Conservation (phyloP, 1,140 invertebrate species). For the Neuroterus valhalla region DNA sequence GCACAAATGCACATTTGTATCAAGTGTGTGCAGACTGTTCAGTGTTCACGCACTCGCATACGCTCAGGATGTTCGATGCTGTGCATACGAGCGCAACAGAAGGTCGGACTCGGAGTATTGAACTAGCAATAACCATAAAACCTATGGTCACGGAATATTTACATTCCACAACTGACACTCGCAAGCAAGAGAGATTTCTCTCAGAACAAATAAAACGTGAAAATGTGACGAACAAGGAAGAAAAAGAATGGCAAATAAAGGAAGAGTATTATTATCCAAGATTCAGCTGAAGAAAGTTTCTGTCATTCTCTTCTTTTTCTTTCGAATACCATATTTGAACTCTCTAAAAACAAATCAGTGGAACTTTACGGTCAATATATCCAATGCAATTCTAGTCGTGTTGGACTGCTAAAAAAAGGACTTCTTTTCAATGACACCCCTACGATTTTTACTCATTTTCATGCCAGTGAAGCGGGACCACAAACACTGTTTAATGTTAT, state of each 20-base stretch:
- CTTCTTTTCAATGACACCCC: too few relatives aligned
- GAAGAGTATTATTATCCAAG: background rate
- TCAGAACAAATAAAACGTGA: constrained; percentile 24
- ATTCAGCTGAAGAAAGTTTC: background rate
- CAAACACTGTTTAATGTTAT: too few relatives aligned
- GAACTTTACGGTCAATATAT: too few relatives aligned
- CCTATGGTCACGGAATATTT: constrained; percentile 60
- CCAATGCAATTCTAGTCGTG: too few relatives aligned
- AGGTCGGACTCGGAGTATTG: background rate
- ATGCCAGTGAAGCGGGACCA: too few relatives aligned
- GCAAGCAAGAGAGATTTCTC: constrained; percentile 38
- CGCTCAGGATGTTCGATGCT: background rate
- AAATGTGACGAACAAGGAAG: constrained; percentile 4
- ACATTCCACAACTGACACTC: constrained; percentile 56
- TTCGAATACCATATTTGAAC: too few relatives aligned
- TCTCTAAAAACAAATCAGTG: too few relatives aligned
- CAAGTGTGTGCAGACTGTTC: background rate
- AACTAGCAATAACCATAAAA: constrained; percentile 58
- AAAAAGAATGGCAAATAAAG: background rate
- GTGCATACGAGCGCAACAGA: background rate
- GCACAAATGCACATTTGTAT: background rate
- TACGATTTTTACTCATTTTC: too few relatives aligned
- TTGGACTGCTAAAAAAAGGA: too few relatives aligned
- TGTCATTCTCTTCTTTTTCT: background rate
- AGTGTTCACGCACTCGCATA: background rate